These are phyloP conservation scores for Clusia tigrina DNA, from an alignment of 2,888 invertebrate species.

Conservation along the genomic window DNA sequence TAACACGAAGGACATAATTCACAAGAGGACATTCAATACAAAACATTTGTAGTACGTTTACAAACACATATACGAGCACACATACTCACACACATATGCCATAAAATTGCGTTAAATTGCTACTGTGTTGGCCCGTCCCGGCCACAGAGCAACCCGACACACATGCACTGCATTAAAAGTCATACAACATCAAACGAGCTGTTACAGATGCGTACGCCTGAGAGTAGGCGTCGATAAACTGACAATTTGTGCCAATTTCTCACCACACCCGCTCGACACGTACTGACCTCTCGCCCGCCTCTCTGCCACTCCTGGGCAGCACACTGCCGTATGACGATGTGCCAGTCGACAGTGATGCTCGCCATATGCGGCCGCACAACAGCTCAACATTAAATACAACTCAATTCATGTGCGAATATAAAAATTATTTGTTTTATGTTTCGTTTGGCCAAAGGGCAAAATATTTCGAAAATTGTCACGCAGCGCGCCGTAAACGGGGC, in stretches of 20 bases:
- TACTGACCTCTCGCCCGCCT: background rate
- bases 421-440: slow-evolving; percentile 56
- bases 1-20: background rate
- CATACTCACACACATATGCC: background rate
- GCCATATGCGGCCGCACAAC: background rate
- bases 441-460: slow-evolving; percentile 44
- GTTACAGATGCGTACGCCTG: background rate
- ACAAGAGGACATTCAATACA: background rate
- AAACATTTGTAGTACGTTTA: background rate
- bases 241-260: slow-evolving; percentile 58
- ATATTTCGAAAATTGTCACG: slow-evolving; percentile 40
- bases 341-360: slow-evolving; percentile 9
- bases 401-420: background rate
- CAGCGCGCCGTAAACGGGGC: background rate
- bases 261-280: slow-evolving; percentile 13
- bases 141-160: no score
- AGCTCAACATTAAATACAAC: background rate
- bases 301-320: background rate
- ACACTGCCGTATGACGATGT: slow-evolving; percentile 7
- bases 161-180: no score
- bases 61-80: background rate
- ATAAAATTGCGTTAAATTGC: background rate
- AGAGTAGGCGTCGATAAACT: slow-evolving; percentile 56
- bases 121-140: background rate
- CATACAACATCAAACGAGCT: background rate